These are phyloP conservation scores for Micromys minutus DNA, from an alignment of 2,113 vertebrate genomes.

Conservation along the genomic window DNA sequence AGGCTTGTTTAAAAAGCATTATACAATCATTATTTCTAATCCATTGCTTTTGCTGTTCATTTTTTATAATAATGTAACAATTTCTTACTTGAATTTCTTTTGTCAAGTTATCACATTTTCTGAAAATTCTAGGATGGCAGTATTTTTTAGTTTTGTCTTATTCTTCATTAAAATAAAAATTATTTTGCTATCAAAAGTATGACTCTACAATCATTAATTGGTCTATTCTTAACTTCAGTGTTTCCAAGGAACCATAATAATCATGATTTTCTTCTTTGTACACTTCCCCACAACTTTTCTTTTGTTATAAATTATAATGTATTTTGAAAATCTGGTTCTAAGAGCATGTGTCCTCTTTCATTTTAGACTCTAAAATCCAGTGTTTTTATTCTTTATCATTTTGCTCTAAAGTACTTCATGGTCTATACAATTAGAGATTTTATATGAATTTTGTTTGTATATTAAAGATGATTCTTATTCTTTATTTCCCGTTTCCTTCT, in stretches of 20 bases:
- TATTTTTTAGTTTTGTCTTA: not conserved
- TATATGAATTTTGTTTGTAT: too few species aligned
- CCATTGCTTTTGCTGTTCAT: not conserved
- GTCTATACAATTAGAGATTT: not conserved
- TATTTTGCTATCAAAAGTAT: not conserved
- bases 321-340: not conserved
- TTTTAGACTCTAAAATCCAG: not conserved
- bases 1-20: not conserved
- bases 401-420: not conserved
- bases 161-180: not conserved
- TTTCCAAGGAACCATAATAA: not conserved
- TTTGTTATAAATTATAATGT: not conserved
- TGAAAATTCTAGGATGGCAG: not conserved
- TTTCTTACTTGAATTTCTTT: not conserved
- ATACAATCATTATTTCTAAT: not conserved
- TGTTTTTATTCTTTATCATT: not conserved
- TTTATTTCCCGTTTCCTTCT: too few species aligned
- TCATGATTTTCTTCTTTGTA: constrained; percentile 42
- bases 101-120: not conserved
- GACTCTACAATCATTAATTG: not conserved
- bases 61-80: not conserved
- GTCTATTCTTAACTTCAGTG: not conserved
- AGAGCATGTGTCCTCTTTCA: not conserved
- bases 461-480: too few species aligned
- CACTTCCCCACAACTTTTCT: not conserved